These are phyloP conservation scores for Stomatorhinus walkeri DNA, from an alignment of 2,797 vertebrate genomes.

Conservation along the genomic window DNA sequence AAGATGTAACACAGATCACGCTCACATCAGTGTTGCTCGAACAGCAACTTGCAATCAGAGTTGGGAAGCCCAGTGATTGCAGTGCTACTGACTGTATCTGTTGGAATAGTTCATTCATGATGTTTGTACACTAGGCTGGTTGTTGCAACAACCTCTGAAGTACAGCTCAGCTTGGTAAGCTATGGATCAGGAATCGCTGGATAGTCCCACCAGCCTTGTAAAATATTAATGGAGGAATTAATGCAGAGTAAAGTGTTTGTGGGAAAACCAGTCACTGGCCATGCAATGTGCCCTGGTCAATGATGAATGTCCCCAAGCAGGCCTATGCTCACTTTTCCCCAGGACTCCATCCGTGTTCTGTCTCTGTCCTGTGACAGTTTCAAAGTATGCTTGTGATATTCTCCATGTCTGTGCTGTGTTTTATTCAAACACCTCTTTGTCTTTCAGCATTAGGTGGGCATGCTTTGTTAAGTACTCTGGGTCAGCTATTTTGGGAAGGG, in stretches of 20 bases:
- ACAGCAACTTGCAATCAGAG: neutral
- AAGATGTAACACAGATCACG: neutral
- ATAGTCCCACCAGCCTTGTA: neutral
- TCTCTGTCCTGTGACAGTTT: neutral
- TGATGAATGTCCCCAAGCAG: neutral
- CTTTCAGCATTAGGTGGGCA: neutral
- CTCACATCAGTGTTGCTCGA: neutral
- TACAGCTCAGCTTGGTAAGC: neutral
- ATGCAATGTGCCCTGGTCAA: neutral
- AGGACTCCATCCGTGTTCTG: neutral
- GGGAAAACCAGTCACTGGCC: neutral
- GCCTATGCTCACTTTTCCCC: neutral
- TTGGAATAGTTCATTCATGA: neutral
- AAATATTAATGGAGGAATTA: neutral
- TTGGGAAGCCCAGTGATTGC: neutral
- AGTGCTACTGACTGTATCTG: neutral
- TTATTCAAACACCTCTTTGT: neutral
- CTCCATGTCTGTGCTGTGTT: neutral
- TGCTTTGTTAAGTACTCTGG: conserved; percentile 4
- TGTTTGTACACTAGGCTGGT: neutral
- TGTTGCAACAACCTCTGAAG: neutral
- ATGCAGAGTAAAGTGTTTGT: neutral
- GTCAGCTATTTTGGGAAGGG: conserved; percentile 6
- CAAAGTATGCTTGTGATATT: neutral
- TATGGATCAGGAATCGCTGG: neutral